Evolutionary conservation across 2,888 invertebrate genomes (phyloP).

Genomic region (Drosophila longiperda): DNA sequence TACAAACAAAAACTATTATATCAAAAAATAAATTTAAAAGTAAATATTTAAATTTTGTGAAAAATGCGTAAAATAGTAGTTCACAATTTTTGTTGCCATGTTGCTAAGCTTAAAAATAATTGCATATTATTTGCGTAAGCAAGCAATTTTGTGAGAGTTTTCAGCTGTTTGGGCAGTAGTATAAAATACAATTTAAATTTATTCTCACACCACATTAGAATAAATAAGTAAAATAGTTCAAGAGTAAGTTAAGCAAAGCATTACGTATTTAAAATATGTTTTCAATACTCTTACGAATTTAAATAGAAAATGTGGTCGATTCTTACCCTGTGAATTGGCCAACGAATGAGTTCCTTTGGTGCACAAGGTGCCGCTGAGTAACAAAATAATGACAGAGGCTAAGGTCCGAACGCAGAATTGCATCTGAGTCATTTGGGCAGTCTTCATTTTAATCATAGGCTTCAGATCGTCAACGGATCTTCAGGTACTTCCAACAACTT

Average conservation of each 20-base stretch:
- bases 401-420: conserved; percentile 68
- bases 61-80: neutral
- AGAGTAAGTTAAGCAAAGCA: neutral
- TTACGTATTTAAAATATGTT: neutral
- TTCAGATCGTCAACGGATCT: conserved; percentile 54
- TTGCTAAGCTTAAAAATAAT: neutral
- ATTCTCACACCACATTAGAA: neutral
- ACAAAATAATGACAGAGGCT: conserved; percentile 61
- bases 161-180: neutral
- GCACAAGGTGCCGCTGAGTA: conserved; percentile 49
- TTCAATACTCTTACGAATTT: neutral
- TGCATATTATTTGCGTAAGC: neutral
- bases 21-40: too few relatives aligned
- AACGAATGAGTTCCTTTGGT: conserved; percentile 51
- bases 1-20: neutral
- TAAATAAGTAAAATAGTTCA: neutral
- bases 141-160: neutral
- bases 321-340: conserved; percentile 75
- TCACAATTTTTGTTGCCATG: neutral
- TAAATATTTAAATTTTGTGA: neutral
- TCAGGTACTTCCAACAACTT: conserved; percentile 62
- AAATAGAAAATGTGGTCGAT: neutral
- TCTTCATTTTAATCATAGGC: conserved; percentile 53
- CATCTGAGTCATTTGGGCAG: conserved; percentile 58
- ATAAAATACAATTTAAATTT: neutral